These are phyloP conservation scores for Peromyscus maniculatus DNA, from an alignment of 2,113 vertebrate species.

Conservation along the genomic window DNA sequence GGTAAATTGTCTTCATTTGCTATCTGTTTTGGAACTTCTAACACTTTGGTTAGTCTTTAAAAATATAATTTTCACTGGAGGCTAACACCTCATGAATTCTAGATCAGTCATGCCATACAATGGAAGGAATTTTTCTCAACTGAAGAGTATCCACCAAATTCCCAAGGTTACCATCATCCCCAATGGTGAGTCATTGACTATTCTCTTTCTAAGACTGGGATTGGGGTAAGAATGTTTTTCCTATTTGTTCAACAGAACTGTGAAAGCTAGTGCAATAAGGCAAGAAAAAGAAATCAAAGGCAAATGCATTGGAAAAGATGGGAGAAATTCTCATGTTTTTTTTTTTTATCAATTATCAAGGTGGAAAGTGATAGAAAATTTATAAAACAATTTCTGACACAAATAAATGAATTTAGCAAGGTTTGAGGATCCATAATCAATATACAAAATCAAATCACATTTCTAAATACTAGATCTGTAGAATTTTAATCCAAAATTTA, in stretches of 20 bases:
- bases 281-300: constrained; percentile 48
- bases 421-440: background rate
- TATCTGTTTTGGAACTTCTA: background rate
- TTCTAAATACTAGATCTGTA: background rate
- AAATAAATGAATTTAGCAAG: constrained; percentile 36
- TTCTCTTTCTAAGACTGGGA: background rate
- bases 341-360: background rate
- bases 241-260: background rate
- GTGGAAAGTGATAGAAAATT: background rate
- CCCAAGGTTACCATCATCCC: background rate
- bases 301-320: background rate
- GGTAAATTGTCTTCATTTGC: background rate
- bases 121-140: background rate
- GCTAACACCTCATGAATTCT: background rate
- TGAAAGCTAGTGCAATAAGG: background rate
- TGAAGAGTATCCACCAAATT: background rate
- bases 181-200: background rate
- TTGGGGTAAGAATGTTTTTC: background rate
- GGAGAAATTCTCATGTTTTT: background rate
- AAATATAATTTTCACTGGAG: background rate
- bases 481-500: constrained; percentile 19
- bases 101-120: background rate
- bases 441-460: background rate
- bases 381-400: background rate
- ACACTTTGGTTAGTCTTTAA: background rate